phyloP scores from a whole-genome alignment of 2,888 invertebrate genomes.

The Spisula solida region DNA sequence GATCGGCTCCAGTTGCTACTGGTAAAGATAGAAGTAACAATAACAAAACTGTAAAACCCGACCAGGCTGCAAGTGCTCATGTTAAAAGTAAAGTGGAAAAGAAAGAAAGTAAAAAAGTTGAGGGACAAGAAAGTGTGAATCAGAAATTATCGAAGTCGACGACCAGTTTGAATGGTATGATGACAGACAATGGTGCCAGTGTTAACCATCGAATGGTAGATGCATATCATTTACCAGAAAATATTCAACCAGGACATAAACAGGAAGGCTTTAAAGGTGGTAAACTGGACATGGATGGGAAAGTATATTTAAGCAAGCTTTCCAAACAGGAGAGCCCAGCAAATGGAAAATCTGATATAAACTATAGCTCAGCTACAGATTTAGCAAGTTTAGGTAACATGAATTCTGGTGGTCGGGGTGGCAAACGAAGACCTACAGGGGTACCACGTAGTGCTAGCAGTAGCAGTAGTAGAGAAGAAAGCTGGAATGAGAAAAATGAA shows the following conservation, averaged over 20 bases:
- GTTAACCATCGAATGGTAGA: slow-evolving; percentile 60
- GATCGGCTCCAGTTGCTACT: slow-evolving; percentile 19
- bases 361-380: slow-evolving; percentile 52
- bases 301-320: slow-evolving; percentile 32
- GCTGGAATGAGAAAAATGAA: slow-evolving; percentile 56
- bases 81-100: slow-evolving; percentile 45
- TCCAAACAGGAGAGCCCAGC: slow-evolving; percentile 24
- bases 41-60: slow-evolving; percentile 36
- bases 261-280: slow-evolving; percentile 61
- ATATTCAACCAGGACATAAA: slow-evolving; percentile 44
- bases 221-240: slow-evolving; percentile 61
- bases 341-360: slow-evolving; percentile 40
- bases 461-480: slow-evolving; percentile 71
- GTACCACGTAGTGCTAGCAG: slow-evolving; percentile 67
- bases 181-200: slow-evolving; percentile 25
- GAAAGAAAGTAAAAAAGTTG: slow-evolving; percentile 35
- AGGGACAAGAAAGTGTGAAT: slow-evolving; percentile 24
- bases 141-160: slow-evolving; percentile 39
- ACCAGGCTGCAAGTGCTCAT: slow-evolving; percentile 33
- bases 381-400: slow-evolving; percentile 21
- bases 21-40: slow-evolving; percentile 37
- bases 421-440: slow-evolving; percentile 17
- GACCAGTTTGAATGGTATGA: slow-evolving; percentile 44
- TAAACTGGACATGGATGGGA: slow-evolving; percentile 50
- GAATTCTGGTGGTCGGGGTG: background rate